phyloP scores from a whole-genome alignment of 2,113 vertebrate genomes.

The Caracal caracal region DNA sequence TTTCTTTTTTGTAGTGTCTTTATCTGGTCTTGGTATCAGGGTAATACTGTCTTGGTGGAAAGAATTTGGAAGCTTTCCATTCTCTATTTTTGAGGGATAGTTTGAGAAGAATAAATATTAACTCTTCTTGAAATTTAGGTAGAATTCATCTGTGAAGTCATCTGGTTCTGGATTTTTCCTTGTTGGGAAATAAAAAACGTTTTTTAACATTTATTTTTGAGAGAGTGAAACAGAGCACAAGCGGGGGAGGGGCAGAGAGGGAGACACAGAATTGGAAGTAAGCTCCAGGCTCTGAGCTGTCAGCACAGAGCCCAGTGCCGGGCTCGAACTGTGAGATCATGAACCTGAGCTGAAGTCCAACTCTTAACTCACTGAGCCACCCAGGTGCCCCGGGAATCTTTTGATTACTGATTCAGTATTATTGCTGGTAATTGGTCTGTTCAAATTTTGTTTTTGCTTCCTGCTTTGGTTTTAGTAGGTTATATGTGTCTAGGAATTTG shows the following conservation, averaged over 20 bases:
- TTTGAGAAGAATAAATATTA: neutral
- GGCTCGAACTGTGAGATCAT: too few species aligned
- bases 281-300: too few species aligned
- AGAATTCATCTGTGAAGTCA: neutral
- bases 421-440: neutral
- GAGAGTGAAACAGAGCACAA: too few species aligned
- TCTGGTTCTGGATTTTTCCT: neutral
- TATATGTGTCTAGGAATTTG: neutral
- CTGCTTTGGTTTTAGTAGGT: neutral
- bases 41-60: neutral
- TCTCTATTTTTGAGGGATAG: neutral
- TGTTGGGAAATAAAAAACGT: neutral
- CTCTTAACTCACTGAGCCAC: too few species aligned
- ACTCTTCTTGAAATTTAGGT: neutral
- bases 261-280: too few species aligned
- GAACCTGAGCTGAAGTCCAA: too few species aligned
- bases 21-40: neutral
- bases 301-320: too few species aligned
- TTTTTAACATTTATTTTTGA: too few species aligned
- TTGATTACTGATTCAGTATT: neutral
- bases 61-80: neutral
- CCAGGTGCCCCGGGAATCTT: neutral
- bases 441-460: neutral
- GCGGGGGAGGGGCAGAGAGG: too few species aligned
- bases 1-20: neutral